These are phyloP conservation scores for Sarcophaga peregrina DNA, from an alignment of 1,140 invertebrate species.

Conservation along the genomic window DNA sequence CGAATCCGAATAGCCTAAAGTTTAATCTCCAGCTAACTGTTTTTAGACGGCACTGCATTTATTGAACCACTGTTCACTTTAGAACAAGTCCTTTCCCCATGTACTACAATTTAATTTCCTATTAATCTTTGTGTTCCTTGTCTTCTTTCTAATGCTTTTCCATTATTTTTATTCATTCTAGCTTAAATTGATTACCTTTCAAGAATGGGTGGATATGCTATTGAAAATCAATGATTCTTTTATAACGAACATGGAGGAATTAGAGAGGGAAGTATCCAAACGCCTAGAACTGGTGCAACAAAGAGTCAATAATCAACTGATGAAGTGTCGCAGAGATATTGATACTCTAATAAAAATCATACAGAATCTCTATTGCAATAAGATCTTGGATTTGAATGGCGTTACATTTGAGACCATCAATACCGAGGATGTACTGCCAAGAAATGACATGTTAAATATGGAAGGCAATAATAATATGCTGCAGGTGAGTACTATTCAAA, in stretches of 20 bases:
- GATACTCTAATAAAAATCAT: slow-evolving; percentile 53
- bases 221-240: slow-evolving; percentile 52
- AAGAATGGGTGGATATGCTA: slow-evolving; percentile 61
- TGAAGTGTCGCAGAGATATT: slow-evolving; percentile 54
- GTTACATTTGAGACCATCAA: slow-evolving; percentile 55
- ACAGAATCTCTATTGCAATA: slow-evolving; percentile 51
- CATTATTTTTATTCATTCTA: slow-evolving; percentile 39
- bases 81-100: too few species aligned
- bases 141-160: neutral
- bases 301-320: slow-evolving; percentile 48
- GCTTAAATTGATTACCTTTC: slow-evolving; percentile 55
- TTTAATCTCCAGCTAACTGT: too few species aligned
- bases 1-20: too few species aligned
- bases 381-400: slow-evolving; percentile 48
- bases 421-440: slow-evolving; percentile 48
- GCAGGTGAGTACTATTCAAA: neutral
- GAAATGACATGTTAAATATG: neutral
- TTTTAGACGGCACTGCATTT: too few species aligned
- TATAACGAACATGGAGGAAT: slow-evolving; percentile 52
- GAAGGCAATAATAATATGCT: neutral
- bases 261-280: slow-evolving; percentile 52
- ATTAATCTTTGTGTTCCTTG: too few species aligned
- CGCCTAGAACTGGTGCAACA: slow-evolving; percentile 39
- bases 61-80: too few species aligned
- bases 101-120: too few species aligned